phyloP scores from a whole-genome alignment of 2,113 vertebrate species.

The Turnix velox region DNA sequence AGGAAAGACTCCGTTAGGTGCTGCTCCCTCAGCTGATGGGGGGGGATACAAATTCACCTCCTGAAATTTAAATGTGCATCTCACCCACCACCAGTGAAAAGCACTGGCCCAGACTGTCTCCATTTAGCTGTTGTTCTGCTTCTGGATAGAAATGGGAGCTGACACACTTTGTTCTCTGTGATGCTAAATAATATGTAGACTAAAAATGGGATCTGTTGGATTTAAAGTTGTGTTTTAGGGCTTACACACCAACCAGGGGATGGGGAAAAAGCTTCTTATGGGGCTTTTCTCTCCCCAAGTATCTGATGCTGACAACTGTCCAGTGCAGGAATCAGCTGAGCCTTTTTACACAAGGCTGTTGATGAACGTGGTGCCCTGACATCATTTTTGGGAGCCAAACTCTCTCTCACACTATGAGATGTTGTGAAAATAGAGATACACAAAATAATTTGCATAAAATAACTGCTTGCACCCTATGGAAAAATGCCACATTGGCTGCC shows the following conservation, averaged over 20 bases:
- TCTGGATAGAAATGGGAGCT: background rate
- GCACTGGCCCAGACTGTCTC: background rate
- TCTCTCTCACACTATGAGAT: background rate
- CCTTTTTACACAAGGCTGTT: background rate
- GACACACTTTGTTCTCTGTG: background rate
- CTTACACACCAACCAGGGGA: background rate
- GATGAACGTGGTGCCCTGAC: background rate
- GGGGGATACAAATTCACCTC: background rate
- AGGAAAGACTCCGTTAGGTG: background rate
- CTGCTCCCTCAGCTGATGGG: background rate
- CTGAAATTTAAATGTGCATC: background rate
- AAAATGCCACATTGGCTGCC: rapidly evolving
- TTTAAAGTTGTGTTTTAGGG: background rate
- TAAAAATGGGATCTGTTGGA: background rate
- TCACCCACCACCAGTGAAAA: rapidly evolving
- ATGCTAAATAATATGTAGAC: background rate
- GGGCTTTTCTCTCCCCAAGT: background rate
- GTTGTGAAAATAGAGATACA: background rate
- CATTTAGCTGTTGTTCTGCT: background rate
- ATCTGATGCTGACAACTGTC: background rate
- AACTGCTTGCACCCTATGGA: background rate
- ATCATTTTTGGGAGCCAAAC: background rate
- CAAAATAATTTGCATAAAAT: background rate
- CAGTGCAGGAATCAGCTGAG: background rate
- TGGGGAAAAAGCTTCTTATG: background rate